phyloP scores from a whole-genome alignment of 2,113 vertebrate genomes.

The Acrocephalus arundinaceus region DNA sequence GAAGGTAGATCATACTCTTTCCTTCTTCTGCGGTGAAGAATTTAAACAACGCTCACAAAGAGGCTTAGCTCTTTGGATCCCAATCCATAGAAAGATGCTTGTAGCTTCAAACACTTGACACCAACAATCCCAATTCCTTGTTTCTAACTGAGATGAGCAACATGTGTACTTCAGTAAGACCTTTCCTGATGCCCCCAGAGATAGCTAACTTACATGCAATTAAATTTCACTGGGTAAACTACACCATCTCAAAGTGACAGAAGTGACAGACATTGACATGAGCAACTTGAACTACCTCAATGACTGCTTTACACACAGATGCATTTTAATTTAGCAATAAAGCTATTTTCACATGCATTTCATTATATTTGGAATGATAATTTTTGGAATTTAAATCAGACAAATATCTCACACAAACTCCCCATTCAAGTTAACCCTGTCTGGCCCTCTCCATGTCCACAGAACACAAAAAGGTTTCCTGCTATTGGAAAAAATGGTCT shows the following conservation, averaged over 20 bases:
- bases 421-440: background rate
- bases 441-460: background rate
- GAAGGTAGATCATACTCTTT: background rate
- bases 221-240: background rate
- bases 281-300: background rate
- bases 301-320: background rate
- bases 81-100: background rate
- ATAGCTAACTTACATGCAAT: background rate
- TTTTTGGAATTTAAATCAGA: background rate
- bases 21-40: background rate
- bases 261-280: background rate
- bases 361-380: background rate
- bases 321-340: background rate
- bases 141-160: background rate
- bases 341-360: background rate
- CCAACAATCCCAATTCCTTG: background rate
- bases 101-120: background rate
- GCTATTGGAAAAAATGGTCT: background rate
- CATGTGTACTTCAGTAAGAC: background rate
- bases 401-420: background rate
- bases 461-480: background rate
- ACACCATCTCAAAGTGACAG: background rate
- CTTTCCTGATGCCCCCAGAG: background rate
- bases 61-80: background rate
- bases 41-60: background rate